A percentile compares a stretch with the other conserved stretches of the same genome.
Conservation (phyloP, 2,888 invertebrate species). For the Psococerastis gibbosa region DNA sequence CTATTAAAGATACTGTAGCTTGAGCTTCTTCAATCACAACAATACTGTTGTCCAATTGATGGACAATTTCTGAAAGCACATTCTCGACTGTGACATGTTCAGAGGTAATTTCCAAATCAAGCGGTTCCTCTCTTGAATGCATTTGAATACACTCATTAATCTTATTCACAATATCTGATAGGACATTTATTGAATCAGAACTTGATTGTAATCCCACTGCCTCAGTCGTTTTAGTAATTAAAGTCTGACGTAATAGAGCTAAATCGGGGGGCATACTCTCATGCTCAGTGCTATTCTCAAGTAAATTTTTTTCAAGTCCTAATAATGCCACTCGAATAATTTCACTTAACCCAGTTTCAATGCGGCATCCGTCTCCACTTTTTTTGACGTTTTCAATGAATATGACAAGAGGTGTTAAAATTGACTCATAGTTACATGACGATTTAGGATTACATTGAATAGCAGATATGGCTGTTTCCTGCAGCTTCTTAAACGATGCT, state of each 20-base stretch:
- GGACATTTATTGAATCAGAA: neutral
- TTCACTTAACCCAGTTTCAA: neutral
- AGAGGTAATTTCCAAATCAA: neutral
- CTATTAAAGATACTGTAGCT: neutral
- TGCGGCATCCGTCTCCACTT: too few species aligned
- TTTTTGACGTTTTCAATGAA: neutral
- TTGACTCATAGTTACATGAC: too few species aligned
- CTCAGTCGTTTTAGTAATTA: too few species aligned
- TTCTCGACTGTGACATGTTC: neutral
- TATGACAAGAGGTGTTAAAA: neutral
- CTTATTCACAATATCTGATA: neutral
- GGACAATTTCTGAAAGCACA: neutral
- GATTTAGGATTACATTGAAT: neutral
- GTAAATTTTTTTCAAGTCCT: neutral
- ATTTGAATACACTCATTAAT: neutral
- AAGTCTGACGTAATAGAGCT: neutral
- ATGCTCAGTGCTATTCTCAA: neutral
- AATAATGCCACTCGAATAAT: neutral
- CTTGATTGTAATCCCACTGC: neutral
- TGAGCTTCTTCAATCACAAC: neutral
- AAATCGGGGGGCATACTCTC: neutral
- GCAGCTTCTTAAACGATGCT: constrained; percentile 30
- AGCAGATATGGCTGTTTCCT: constrained; percentile 24
- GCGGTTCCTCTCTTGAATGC: neutral
- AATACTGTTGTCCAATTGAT: neutral